These are phyloP conservation scores for Eurois occulta DNA, from an alignment of 2,888 invertebrate species.

Conservation along the genomic window DNA sequence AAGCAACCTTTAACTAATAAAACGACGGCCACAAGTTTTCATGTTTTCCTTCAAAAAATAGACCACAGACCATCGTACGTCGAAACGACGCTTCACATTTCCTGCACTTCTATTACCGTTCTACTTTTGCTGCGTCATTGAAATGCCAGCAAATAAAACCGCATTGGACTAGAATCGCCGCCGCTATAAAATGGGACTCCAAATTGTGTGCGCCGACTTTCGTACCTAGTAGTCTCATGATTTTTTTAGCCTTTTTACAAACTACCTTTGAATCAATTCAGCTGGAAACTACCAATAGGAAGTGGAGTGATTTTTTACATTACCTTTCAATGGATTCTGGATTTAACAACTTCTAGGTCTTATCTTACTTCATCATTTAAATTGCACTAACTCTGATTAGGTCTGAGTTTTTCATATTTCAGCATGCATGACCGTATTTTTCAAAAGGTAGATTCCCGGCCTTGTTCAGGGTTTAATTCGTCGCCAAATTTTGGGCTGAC, in stretches of 20 bases:
- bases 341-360: background rate
- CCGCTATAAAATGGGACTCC: slow-evolving; percentile 58
- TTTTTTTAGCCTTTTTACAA: slow-evolving; percentile 56
- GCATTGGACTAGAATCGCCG: slow-evolving; percentile 54
- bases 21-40: background rate
- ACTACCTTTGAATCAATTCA: slow-evolving; percentile 59
- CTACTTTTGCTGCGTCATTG: slow-evolving; percentile 54
- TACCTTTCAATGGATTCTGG: slow-evolving; percentile 1
- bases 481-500: background rate
- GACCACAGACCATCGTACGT: slow-evolving; percentile 20
- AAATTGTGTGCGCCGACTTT: slow-evolving; percentile 59
- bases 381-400: background rate
- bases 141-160: slow-evolving; percentile 61
- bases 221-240: slow-evolving; percentile 28
- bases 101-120: slow-evolving; percentile 51
- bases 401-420: background rate
- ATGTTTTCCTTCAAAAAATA: slow-evolving; percentile 20
- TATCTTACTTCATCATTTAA: background rate
- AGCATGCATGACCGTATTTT: background rate
- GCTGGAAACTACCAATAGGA: slow-evolving; percentile 31
- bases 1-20: background rate
- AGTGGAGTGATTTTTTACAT: slow-evolving; percentile 18
- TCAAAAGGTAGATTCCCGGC: background rate
- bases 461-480: background rate
- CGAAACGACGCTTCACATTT: slow-evolving; percentile 44